Conservation (phyloP, 1,140 invertebrate genomes). For the Drosophila bipectinata region DNA sequence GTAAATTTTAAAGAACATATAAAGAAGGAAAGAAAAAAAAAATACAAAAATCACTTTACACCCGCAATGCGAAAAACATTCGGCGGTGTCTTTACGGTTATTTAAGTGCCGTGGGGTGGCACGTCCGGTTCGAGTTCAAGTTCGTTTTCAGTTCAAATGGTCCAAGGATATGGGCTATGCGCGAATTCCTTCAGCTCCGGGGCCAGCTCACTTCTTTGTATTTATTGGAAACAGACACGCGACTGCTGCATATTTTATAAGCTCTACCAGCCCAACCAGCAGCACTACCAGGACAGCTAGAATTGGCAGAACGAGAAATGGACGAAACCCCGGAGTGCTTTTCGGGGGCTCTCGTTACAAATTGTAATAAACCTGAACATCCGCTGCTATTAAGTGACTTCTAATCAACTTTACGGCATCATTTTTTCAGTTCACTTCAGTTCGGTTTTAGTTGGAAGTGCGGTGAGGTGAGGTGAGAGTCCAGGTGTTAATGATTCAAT, state of each 20-base stretch:
- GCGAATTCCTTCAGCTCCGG: constrained; percentile 9
- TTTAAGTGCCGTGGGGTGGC: constrained; percentile 34
- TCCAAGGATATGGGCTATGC: constrained; percentile 12
- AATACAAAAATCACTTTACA: constrained; percentile 24
- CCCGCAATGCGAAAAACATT: constrained; percentile 13
- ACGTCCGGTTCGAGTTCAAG: constrained; percentile 15
- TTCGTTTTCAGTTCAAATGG: constrained; percentile 10
- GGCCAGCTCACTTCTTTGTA: constrained; percentile 33
- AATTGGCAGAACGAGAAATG: not conserved
- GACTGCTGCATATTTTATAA: constrained; percentile 78
- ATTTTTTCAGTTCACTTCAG: constrained; percentile 41
- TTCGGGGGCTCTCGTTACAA: constrained; percentile 65
- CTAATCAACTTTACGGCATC: constrained; percentile 81
- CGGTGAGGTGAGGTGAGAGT: not conserved
- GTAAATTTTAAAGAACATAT: not conserved
- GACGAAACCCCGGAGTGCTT: constrained; percentile 4
- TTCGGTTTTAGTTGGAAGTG: not conserved
- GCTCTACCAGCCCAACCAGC: constrained; percentile 17
- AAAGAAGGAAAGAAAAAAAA: not conserved
- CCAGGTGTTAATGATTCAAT: constrained; percentile 81
- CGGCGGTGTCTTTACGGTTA: constrained; percentile 29
- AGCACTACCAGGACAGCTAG: not conserved
- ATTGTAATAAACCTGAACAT: constrained; percentile 80
- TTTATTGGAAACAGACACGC: constrained; percentile 80
- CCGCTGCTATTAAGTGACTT: constrained; percentile 78